A percentile compares a stretch with the other conserved stretches of the same genome.
These are phyloP conservation scores for Dynastes hyllus DNA, from an alignment of 2,888 invertebrate species.

Conservation along the genomic window DNA sequence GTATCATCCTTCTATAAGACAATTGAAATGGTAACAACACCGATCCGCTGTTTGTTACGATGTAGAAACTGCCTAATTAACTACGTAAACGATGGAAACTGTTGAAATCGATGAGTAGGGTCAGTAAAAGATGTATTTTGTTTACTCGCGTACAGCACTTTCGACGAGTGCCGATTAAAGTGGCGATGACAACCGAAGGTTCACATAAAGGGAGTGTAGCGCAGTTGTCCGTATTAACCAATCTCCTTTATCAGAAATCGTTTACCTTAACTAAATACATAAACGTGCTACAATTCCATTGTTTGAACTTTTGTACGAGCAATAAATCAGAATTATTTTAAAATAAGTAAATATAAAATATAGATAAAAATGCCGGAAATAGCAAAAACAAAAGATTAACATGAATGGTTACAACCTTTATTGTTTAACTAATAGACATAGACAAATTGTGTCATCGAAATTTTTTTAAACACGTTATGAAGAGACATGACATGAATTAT, in stretches of 20 bases:
- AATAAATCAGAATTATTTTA: too few relatives aligned
- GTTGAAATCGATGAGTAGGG: constrained; percentile 45
- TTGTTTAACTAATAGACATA: too few relatives aligned
- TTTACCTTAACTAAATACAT: background rate
- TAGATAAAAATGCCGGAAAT: too few relatives aligned
- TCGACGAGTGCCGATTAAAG: constrained; percentile 41
- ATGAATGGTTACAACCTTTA: too few relatives aligned
- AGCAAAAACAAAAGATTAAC: too few relatives aligned
- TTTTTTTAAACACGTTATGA: too few relatives aligned
- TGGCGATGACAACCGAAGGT: constrained; percentile 33
- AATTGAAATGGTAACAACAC: background rate
- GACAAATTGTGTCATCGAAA: too few relatives aligned
- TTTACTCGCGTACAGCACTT: constrained; percentile 32
- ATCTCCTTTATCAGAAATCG: constrained; percentile 20
- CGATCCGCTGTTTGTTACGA: background rate
- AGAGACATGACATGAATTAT: too few relatives aligned
- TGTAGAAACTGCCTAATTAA: constrained; percentile 9
- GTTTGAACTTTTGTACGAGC: background rate
- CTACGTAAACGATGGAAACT: constrained; percentile 32
- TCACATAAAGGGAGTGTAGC: constrained; percentile 12
- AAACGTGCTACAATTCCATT: background rate
- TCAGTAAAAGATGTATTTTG: constrained; percentile 38
- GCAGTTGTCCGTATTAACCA: background rate
- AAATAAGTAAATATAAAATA: too few relatives aligned
- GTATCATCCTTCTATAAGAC: background rate